phyloP scores from a whole-genome alignment of 2,113 vertebrate species.

The Spea bombifrons region DNA sequence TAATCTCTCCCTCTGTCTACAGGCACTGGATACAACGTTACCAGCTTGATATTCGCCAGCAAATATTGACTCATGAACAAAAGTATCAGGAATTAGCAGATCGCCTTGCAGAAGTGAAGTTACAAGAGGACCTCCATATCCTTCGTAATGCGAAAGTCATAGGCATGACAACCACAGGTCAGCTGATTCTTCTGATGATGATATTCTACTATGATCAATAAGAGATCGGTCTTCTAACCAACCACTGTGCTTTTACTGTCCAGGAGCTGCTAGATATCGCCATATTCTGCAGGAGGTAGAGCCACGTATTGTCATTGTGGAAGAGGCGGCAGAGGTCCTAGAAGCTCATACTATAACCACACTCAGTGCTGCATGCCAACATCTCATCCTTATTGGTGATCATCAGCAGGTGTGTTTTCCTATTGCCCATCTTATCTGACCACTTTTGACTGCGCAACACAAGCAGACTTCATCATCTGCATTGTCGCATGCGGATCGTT shows the following conservation, averaged over 20 bases:
- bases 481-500: no score
- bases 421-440: no score
- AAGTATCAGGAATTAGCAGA: slow-evolving; percentile 75
- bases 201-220: background rate
- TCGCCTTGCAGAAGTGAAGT: slow-evolving; percentile 74
- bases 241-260: background rate
- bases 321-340: slow-evolving; percentile 92
- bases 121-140: slow-evolving; percentile 73
- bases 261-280: slow-evolving; percentile 87
- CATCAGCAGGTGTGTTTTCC: slow-evolving; percentile 82
- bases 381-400: slow-evolving; percentile 95
- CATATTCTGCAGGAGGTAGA: slow-evolving; percentile 75
- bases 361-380: slow-evolving; percentile 81
- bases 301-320: slow-evolving; percentile 82
- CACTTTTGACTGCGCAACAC: no score
- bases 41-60: slow-evolving; percentile 64
- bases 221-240: background rate
- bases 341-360: slow-evolving; percentile 92
- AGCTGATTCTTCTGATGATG: background rate
- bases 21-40: slow-evolving; percentile 81
- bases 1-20: slow-evolving; percentile 22
- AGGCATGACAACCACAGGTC: slow-evolving; percentile 93
- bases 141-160: slow-evolving; percentile 76
- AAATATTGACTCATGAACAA: slow-evolving; percentile 60
- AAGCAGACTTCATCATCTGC: no score